Evolutionary conservation across 2,888 invertebrate species (phyloP).

Genomic region (Lepidonotus clava): DNA sequence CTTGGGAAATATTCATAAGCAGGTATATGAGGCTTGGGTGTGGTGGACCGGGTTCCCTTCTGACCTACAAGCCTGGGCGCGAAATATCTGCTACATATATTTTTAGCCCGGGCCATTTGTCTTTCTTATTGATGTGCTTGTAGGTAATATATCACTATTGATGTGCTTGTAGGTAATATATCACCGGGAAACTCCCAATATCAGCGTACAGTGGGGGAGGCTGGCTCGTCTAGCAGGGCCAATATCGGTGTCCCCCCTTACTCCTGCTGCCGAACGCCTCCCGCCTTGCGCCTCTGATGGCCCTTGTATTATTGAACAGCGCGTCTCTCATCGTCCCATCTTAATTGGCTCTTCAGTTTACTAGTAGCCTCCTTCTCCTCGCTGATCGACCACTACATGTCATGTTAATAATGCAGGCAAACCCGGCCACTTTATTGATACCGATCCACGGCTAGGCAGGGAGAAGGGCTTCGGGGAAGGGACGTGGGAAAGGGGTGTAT

Average conservation of each 20-base stretch:
- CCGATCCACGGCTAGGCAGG: neutral
- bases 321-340: slow-evolving; percentile 32
- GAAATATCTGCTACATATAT: too few relatives aligned
- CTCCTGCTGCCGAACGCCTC: neutral
- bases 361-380: slow-evolving; percentile 1
- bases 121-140: neutral
- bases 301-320: slow-evolving; percentile 28
- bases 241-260: neutral
- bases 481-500: neutral
- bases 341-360: slow-evolving; percentile 48
- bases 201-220: neutral
- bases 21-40: neutral
- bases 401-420: slow-evolving; percentile 46
- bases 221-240: neutral
- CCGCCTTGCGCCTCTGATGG: neutral
- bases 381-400: slow-evolving; percentile 26
- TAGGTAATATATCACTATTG: neutral
- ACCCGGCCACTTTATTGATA: neutral
- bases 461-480: neutral
- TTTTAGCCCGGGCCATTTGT: neutral
- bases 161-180: neutral
- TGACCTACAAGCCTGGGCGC: too few relatives aligned
- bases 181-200: neutral
- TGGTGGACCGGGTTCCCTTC: neutral
- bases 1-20: neutral